phyloP scores from a whole-genome alignment of 2,888 invertebrate genomes.

The Nomada fucata region DNA sequence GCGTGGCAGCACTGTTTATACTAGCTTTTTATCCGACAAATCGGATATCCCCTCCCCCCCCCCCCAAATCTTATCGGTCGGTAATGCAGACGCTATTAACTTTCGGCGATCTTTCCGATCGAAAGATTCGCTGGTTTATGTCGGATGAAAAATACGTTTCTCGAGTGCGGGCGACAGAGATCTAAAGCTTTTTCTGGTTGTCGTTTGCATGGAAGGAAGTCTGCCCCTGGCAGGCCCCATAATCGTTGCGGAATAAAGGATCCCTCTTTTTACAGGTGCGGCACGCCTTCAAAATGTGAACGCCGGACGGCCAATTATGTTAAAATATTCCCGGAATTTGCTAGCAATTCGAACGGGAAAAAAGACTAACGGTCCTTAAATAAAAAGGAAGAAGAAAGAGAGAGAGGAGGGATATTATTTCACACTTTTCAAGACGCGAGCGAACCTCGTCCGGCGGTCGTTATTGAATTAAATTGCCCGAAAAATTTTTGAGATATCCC shows the following conservation, averaged over 20 bases:
- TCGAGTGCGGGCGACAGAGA: conserved; percentile 21
- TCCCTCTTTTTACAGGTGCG: background rate
- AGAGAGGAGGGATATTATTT: too few species aligned
- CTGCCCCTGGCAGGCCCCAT: conserved; percentile 6
- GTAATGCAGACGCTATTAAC: conserved; percentile 8
- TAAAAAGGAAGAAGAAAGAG: too few species aligned
- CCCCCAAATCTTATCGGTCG: background rate
- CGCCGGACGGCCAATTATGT: background rate
- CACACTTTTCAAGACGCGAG: background rate
- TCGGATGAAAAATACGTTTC: conserved; percentile 29
- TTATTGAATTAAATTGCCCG: conserved; percentile 50
- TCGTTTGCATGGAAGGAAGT: background rate
- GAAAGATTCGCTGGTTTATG: conserved; percentile 10
- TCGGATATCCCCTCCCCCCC: background rate
- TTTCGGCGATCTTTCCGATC: conserved; percentile 14
- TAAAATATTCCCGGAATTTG: background rate
- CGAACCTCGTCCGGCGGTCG: conserved; percentile 10
- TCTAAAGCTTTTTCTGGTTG: conserved; percentile 20
- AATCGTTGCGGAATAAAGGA: background rate
- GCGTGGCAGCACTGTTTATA: conserved; percentile 19
- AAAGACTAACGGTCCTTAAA: background rate
- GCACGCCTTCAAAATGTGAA: background rate
- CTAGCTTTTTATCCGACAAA: background rate
- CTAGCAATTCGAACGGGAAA: background rate
- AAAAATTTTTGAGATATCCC: conserved; percentile 55